Evolutionary conservation across 2,888 invertebrate genomes (phyloP), one percentile per base, ranked within the genome.

Genomic region (Stenodema calcarata): DNA sequence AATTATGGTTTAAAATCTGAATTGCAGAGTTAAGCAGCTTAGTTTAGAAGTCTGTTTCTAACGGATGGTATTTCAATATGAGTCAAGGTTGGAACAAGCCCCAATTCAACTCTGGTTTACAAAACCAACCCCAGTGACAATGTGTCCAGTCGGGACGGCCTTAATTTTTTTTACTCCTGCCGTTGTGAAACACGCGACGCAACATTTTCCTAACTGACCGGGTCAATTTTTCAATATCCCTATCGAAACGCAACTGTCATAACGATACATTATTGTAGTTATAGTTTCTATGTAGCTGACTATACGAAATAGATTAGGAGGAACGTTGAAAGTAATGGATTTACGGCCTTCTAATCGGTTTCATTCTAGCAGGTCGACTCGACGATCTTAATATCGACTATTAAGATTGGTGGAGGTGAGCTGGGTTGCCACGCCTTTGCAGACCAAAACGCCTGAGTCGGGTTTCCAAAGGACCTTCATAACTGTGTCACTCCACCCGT

Each of bases 371-470:
- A 78, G 78, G 78, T 78, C 44, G n/a, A 18, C n/a, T 28, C 41
- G 14, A 41, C 11, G n/a, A 78, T 78, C 23, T 42, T 78, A 78
- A 78, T 78, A 78, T 78, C 78, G 18, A 4, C 44, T n/a, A 78
- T 44, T 78, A 78, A 78, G 78, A 78, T 44, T 44, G 16, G 42
- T 78, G 12, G 78, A 78, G 78, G 78, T 78, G 78, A 78, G 78
- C 78, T 9, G 47, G 78, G 44, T 11, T n/a, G 44, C 42, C 78
- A 78, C 78, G 18, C 78, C 42, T 69, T 69, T 2, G 7, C 23
- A 35, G 23, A 44, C 47, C 78, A 18, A 42, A 78, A 78, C 3
- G 28, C 78, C 11, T 7, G 18, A 4, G 12, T 44, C 78, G 78
- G 28, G 78, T 78, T 78, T 78, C 44, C 47, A 30, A 75, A 75